These are phyloP conservation scores for Mus caroli DNA, from an alignment of 2,797 vertebrate species.

Conservation along the genomic window DNA sequence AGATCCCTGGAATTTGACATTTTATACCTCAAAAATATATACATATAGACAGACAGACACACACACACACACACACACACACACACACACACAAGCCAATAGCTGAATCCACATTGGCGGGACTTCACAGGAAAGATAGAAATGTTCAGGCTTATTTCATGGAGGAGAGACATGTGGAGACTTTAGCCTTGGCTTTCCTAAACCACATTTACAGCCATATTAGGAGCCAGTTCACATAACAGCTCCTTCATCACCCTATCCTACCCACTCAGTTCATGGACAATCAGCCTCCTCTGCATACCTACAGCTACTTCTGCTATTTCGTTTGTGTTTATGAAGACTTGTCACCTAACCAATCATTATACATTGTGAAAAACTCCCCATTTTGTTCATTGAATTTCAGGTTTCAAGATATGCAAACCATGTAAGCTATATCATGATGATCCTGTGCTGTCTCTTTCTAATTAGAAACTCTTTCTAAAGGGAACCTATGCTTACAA, in stretches of 20 bases:
- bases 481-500: neutral
- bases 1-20: neutral
- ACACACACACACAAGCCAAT: neutral
- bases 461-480: neutral
- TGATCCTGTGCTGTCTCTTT: neutral
- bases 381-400: neutral
- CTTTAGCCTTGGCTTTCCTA: neutral
- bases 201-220: neutral
- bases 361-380: neutral
- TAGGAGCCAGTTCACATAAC: neutral
- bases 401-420: neutral
- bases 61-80: neutral
- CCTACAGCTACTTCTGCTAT: neutral
- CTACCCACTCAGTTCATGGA: neutral
- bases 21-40: constrained; percentile 46
- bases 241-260: neutral
- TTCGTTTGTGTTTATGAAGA: neutral
- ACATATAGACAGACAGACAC: neutral
- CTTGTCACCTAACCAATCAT: neutral
- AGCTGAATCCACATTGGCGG: neutral
- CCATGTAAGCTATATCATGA: neutral
- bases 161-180: neutral
- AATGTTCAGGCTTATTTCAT: neutral
- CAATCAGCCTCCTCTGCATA: neutral
- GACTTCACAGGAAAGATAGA: constrained; percentile 35